phyloP scores from a whole-genome alignment of 2,888 invertebrate species.

The Chymomyza fuscimana region DNA sequence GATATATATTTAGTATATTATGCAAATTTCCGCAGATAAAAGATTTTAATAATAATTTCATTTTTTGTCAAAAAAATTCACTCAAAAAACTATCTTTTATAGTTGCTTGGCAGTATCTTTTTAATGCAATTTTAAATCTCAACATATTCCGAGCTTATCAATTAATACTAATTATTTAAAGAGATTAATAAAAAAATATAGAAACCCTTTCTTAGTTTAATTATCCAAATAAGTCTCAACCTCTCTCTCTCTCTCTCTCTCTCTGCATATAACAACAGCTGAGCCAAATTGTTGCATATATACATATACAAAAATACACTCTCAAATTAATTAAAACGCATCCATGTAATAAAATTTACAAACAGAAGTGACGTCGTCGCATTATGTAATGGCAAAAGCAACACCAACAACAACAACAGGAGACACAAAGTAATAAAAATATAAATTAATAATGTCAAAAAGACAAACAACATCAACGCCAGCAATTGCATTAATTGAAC shows the following conservation, averaged over 20 bases:
- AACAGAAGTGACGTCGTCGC: constrained; percentile 29
- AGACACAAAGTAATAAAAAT: constrained; percentile 64
- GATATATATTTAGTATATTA: no score
- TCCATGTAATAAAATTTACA: constrained; percentile 64
- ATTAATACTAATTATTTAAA: neutral
- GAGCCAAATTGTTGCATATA: neutral
- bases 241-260: neutral
- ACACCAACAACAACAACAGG: constrained; percentile 18
- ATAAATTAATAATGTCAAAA: constrained; percentile 66
- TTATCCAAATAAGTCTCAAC: neutral
- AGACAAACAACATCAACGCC: constrained; percentile 25
- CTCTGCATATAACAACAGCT: neutral
- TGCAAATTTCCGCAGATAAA: no score
- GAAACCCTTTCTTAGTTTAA: neutral
- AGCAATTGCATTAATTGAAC: constrained; percentile 74
- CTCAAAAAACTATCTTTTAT: no score
- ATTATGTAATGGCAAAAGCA: constrained; percentile 35
- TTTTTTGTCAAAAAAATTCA: no score
- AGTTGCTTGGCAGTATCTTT: no score
- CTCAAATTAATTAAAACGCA: constrained; percentile 78
- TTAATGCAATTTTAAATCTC: neutral
- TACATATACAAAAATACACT: constrained; percentile 19
- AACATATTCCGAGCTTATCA: neutral
- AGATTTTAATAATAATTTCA: no score
- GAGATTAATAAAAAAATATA: neutral